Conservation (phyloP, 2,797 vertebrate genomes). For the Valencia hispanica region DNA sequence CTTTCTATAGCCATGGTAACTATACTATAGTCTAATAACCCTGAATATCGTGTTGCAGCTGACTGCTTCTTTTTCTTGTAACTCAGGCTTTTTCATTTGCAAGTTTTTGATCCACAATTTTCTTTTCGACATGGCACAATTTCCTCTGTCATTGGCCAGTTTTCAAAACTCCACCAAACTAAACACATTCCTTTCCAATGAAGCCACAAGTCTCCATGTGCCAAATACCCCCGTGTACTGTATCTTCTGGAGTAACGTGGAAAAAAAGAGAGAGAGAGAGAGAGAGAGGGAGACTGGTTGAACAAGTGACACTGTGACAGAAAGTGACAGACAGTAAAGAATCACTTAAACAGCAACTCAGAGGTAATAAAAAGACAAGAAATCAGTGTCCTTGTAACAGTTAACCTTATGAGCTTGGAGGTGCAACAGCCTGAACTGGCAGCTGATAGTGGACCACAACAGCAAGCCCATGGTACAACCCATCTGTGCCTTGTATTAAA, state of each 20-base stretch:
- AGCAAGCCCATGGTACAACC: constrained; percentile 67
- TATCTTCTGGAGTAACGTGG: constrained; percentile 30
- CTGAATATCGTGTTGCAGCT: background rate
- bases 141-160: constrained; percentile 58
- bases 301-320: constrained; percentile 19
- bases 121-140: constrained; percentile 2
- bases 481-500: constrained; percentile 81
- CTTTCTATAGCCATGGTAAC: constrained; percentile 17
- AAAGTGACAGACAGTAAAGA: constrained; percentile 35
- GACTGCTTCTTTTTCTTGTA: constrained; percentile 15
- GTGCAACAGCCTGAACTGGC: constrained; percentile 57
- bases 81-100: background rate
- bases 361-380: constrained; percentile 60
- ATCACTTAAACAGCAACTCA: constrained; percentile 27
- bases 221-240: constrained; percentile 58
- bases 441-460: constrained; percentile 56
- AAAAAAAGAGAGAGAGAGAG: background rate
- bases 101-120: constrained; percentile 2
- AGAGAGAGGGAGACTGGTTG: constrained; percentile 4
- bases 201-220: constrained; percentile 72
- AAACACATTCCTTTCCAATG: constrained; percentile 91
- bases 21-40: background rate
- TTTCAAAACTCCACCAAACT: constrained; percentile 78
- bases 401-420: constrained; percentile 71
- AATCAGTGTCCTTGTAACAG: constrained; percentile 62